Conservation (phyloP, 2,888 invertebrate genomes). For the Cryptophagus acutangulus region DNA sequence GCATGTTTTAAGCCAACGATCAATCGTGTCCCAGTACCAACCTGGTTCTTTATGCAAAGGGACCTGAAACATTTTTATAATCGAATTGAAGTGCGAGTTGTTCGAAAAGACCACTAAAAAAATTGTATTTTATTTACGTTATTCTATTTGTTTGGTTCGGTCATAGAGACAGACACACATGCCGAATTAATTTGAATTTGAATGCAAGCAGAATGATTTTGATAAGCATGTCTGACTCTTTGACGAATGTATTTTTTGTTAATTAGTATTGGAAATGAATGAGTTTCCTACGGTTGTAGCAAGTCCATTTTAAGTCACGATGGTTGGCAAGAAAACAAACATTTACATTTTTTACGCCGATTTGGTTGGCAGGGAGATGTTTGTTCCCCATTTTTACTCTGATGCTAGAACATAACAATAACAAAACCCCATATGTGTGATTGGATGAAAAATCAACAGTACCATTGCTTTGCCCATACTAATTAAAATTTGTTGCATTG, state of each 20-base stretch:
- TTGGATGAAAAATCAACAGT: no score
- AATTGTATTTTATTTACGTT: background rate
- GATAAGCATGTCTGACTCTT: conserved; percentile 1
- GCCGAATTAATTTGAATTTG: conserved; percentile 1
- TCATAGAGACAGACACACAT: conserved; percentile 3
- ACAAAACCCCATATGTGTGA: conserved; percentile 48
- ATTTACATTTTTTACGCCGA: conserved; percentile 9
- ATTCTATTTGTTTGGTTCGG: no score
- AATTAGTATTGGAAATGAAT: conserved; percentile 26
- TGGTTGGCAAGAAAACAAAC: conserved; percentile 5
- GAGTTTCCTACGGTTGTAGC: conserved; percentile 38
- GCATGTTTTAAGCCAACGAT: conserved; percentile 66
- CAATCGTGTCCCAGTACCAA: conserved; percentile 90
- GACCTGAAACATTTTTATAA: conserved; percentile 46
- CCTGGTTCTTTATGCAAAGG: conserved; percentile 94
- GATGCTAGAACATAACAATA: conserved; percentile 47
- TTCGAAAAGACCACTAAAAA: conserved; percentile 1
- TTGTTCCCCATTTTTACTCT: conserved; percentile 15
- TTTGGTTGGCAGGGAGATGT: conserved; percentile 10
- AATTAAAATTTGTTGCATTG: no score
- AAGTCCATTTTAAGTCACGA: conserved; percentile 3
- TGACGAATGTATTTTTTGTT: background rate
- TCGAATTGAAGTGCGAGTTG: background rate
- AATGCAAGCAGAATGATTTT: no score
- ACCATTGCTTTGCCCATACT: no score